Conservation (phyloP, 2,113 vertebrate genomes). For the Ophiodon elongatus region DNA sequence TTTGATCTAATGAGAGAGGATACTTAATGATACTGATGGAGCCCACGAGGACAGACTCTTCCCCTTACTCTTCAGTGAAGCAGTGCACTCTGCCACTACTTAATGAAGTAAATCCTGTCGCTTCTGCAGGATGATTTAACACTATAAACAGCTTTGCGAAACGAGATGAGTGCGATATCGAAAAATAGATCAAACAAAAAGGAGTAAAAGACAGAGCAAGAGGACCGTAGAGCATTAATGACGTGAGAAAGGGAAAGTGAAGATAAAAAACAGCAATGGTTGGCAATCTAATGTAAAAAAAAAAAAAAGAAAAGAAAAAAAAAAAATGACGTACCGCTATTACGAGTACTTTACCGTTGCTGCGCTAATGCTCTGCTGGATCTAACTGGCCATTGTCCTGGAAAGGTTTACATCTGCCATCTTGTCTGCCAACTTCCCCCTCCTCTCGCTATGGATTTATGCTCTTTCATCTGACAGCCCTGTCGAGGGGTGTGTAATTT, state of each 20-base stretch:
- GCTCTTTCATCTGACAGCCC: conserved; percentile 57
- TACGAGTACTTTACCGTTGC: conserved; percentile 41
- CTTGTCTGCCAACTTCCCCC: conserved; percentile 28
- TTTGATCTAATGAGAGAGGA: conserved; percentile 77
- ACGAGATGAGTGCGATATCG: conserved; percentile 27
- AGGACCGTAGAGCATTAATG: conserved; percentile 14
- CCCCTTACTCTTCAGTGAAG: conserved; percentile 49
- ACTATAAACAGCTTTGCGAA: conserved; percentile 58
- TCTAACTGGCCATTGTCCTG: conserved; percentile 60
- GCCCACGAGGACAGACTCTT: conserved; percentile 63
- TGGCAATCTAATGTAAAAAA: background rate
- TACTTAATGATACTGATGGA: conserved; percentile 80
- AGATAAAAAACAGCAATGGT: conserved; percentile 2
- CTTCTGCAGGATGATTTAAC: conserved; percentile 68
- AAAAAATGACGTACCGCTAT: background rate
- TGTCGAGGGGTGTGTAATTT: conserved; percentile 55
- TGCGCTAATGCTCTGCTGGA: conserved; percentile 35
- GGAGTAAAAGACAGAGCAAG: background rate
- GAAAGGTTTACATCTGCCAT: conserved; percentile 25
- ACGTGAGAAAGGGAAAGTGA: background rate
- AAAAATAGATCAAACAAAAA: conserved; percentile 36
- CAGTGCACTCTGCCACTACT: conserved; percentile 53
- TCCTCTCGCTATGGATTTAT: conserved; percentile 47
- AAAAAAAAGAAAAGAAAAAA: background rate
- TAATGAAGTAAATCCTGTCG: conserved; percentile 75